Percentiles rank a stretch among this genome's conserved stretches.
Conservation (phyloP, 1,140 invertebrate species). For the Drosophila subpulchrella region DNA sequence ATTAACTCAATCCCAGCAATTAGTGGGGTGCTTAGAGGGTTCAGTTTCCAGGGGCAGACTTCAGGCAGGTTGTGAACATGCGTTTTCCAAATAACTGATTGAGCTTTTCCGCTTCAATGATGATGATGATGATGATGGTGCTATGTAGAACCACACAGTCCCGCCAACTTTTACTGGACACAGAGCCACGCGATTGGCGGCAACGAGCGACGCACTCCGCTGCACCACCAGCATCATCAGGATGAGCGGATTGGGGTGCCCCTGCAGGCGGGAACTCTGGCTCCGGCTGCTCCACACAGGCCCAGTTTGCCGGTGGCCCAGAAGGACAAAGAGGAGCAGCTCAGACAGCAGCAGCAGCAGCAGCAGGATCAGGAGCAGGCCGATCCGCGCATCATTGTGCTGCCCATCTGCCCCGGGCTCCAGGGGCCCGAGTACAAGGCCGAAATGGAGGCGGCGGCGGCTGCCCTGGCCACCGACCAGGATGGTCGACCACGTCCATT, state of each 20-base stretch:
- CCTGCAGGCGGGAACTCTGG: constrained; percentile 70
- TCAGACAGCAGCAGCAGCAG: constrained; percentile 19
- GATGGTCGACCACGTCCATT: constrained; percentile 62
- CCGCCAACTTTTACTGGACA: constrained; percentile 87
- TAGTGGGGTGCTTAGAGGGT: constrained; percentile 13
- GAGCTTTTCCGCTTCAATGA: constrained; percentile 38
- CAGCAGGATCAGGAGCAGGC: constrained; percentile 30
- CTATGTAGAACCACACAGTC: constrained; percentile 83
- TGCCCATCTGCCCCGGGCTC: constrained; percentile 77
- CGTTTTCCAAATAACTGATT: constrained; percentile 49
- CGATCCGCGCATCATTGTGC: constrained; percentile 77
- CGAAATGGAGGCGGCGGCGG: constrained; percentile 70
- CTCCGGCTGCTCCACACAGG: constrained; percentile 83
- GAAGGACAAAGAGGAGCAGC: constrained; percentile 20
- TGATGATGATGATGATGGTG: constrained; percentile 18
- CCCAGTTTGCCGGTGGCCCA: constrained; percentile 84
- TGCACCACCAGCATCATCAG: constrained; percentile 61
- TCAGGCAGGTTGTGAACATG: constrained; percentile 22
- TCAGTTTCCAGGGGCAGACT: constrained; percentile 14
- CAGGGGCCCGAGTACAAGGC: constrained; percentile 77
- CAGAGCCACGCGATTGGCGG: constrained; percentile 88
- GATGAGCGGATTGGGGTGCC: constrained; percentile 71
- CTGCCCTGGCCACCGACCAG: constrained; percentile 44
- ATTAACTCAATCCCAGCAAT: constrained; percentile 39
- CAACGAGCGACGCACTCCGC: constrained; percentile 70